Conservation (phyloP, 2,888 invertebrate genomes). For the Lasioglossum marginatum region DNA sequence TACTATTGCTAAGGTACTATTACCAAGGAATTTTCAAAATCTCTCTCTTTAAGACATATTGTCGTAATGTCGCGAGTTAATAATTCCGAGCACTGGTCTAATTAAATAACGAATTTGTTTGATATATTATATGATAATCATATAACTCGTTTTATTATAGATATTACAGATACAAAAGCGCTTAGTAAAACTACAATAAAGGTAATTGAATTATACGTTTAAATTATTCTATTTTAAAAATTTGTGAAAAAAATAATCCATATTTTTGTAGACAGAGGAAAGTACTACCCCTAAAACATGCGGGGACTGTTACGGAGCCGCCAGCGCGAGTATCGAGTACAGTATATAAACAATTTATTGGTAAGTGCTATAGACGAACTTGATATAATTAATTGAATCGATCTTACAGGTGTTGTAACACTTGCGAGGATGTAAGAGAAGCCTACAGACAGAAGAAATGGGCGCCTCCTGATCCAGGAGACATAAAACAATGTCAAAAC, state of each 20-base stretch:
- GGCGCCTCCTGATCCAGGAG: slow-evolving; percentile 92
- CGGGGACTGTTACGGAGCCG: slow-evolving; percentile 98
- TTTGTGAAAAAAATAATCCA: background rate
- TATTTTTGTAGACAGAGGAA: slow-evolving; percentile 79
- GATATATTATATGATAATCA: too few species aligned
- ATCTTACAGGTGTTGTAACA: slow-evolving; percentile 94
- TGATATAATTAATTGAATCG: slow-evolving; percentile 6
- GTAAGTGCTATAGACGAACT: slow-evolving; percentile 8
- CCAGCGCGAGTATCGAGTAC: slow-evolving; percentile 83
- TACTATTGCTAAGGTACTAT: too few species aligned
- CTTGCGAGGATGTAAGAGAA: slow-evolving; percentile 97
- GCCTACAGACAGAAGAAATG: slow-evolving; percentile 95
- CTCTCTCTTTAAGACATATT: too few species aligned
- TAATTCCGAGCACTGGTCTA: too few species aligned
- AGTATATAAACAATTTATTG: slow-evolving; percentile 7
- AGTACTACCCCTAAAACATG: slow-evolving; percentile 88
- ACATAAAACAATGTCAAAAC: slow-evolving; percentile 96
- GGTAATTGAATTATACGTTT: slow-evolving; percentile 66
- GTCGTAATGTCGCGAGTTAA: too few species aligned
- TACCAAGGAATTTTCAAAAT: too few species aligned
- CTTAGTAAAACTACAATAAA: slow-evolving; percentile 65
- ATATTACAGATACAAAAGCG: slow-evolving; percentile 75
- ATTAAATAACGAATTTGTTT: slow-evolving; percentile 12
- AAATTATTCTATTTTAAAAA: slow-evolving; percentile 3
- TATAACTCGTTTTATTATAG: slow-evolving; percentile 61